These are phyloP conservation scores for Andrena minutula DNA, from an alignment of 2,888 invertebrate genomes.

Conservation along the genomic window DNA sequence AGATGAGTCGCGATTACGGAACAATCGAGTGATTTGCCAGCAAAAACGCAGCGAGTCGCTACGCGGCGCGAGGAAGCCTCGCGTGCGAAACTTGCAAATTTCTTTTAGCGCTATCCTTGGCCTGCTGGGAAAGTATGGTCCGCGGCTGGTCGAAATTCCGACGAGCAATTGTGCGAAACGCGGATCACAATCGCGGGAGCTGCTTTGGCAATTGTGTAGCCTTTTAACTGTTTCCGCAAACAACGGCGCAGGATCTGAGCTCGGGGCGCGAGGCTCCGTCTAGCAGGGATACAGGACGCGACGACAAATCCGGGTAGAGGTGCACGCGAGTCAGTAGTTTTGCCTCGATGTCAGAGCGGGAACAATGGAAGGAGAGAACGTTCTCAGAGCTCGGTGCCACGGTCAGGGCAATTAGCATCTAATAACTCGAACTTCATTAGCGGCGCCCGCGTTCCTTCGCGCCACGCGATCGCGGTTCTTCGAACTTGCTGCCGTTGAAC, in stretches of 20 bases:
- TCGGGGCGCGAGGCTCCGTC: no score
- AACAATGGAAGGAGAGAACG: constrained; percentile 61
- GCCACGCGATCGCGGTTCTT: constrained; percentile 14
- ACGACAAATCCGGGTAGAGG: not conserved
- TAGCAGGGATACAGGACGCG: no score
- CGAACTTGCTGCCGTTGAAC: constrained; percentile 32
- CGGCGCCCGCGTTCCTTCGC: constrained; percentile 22
- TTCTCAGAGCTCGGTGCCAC: constrained; percentile 57
- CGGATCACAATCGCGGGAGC: not conserved
- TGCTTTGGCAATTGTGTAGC: not conserved
- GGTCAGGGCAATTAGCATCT: constrained; percentile 68
- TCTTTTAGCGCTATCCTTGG: constrained; percentile 15
- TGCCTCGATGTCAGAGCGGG: not conserved
- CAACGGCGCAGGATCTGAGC: no score
- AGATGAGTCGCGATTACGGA: constrained; percentile 55
- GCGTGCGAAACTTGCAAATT: constrained; percentile 68
- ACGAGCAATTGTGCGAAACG: not conserved
- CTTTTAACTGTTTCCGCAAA: no score
- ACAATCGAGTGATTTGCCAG: constrained; percentile 64
- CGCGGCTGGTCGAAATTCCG: not conserved
- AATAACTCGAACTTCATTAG: constrained; percentile 69
- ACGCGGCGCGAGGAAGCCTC: constrained; percentile 40
- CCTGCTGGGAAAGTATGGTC: constrained; percentile 30
- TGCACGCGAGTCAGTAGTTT: constrained; percentile 39
- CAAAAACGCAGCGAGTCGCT: constrained; percentile 15